Evolutionary conservation across 2,113 vertebrate genomes (phyloP), one percentile per base, ranked within the genome.

Genomic region (Pangasianodon gigas): DNA sequence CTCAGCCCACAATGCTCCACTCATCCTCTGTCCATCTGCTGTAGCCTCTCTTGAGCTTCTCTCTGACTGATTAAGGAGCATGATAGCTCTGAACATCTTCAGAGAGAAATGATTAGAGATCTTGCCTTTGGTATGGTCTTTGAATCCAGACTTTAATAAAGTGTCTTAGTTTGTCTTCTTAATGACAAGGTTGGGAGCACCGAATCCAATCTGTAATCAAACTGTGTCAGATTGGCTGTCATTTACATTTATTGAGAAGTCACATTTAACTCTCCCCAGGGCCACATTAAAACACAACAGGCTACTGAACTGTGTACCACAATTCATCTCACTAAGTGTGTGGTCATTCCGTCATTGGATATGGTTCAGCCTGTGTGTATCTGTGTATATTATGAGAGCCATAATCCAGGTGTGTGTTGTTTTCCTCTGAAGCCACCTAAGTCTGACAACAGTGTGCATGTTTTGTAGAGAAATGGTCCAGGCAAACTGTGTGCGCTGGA

Each of bases 401-500:
- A 29, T 26, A 79, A 52, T 60, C 52, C 32, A 58, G 54, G 2
- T 26, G 52, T 56, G 18, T 58, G 82, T 2, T 60, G 37, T 60
- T 56, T 44, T 58, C 11, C 29, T 56, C 26, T 44, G 18, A 58
- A 37, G n/a, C 14, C 4, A 32, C 29, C 6, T 1, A 54, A 54
- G 52, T 56, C 16, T 56, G 32, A 29, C 52, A 44, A 37, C 6
- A 19, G 4, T 37, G 54, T 84, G 56, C 87, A 90, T 26, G 37
- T 41, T 89, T 86, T 85, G 18, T 94, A 99, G 98, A 92, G 98
- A 99, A 91, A 96, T 97, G 0, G 98, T 99, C 52, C 98, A 98
- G 90, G 98, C 98, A 56, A 99, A 99, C 93, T 97, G 97, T 92
- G 98, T 99, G 21, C 97, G 94, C 92, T 99, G 98, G 98, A 98